Evolutionary conservation across 2,888 invertebrate species (phyloP).

Genomic region (Polia nebulosa): DNA sequence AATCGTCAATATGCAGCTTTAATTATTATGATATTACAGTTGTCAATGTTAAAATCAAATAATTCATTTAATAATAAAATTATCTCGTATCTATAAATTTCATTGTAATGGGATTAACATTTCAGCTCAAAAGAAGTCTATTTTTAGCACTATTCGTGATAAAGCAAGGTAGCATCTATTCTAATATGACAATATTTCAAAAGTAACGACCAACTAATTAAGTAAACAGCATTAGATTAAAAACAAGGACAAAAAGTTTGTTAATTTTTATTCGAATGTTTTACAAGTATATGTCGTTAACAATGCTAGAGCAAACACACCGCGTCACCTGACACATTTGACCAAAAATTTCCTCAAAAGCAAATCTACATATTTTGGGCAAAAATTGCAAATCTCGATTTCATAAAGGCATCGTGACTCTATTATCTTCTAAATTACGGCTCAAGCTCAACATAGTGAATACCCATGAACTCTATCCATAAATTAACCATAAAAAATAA

Average conservation of each 20-base stretch:
- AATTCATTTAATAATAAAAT: neutral
- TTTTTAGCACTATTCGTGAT: neutral
- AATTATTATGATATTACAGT: neutral
- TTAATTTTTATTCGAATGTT: neutral
- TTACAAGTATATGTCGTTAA: neutral
- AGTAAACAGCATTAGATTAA: neutral
- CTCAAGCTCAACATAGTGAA: neutral
- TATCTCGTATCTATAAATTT: neutral
- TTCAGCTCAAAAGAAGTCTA: neutral
- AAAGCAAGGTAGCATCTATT: neutral
- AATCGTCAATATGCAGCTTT: slow-evolving; percentile 3
- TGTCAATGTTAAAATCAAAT: slow-evolving; percentile 28
- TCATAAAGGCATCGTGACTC: neutral
- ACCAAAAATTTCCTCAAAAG: neutral
- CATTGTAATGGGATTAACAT: neutral
- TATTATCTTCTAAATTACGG: slow-evolving; percentile 1
- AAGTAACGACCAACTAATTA: neutral
- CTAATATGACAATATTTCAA: neutral
- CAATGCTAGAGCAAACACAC: neutral
- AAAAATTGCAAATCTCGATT: neutral
- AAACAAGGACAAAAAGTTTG: neutral
- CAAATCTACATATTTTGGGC: neutral
- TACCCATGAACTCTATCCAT: slow-evolving; percentile 49
- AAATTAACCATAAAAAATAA: slow-evolving; percentile 31
- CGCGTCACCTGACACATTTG: no score